Base-by-base conservation (phyloP, 1,140 invertebrate genomes). In the Hesperophylax magnus region DNA sequence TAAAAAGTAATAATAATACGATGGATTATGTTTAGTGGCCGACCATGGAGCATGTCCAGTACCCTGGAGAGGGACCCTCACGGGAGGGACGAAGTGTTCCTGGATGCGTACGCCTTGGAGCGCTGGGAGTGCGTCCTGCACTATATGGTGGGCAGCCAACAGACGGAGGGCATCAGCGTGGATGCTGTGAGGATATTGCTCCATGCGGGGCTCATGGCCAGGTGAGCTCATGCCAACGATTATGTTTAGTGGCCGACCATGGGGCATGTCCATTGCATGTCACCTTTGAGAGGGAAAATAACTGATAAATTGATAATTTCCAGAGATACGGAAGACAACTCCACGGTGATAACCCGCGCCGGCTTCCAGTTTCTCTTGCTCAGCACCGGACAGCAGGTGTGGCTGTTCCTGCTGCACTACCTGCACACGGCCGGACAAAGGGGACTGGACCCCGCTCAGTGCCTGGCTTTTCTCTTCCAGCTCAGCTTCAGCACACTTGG, bases 361-460 rank as follows among this genome's bases (percentile, higher is more conserved):
- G 97, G 97, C 4, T 98, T 98, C 90, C 98, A 99, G 88, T 99
- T 99, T 90, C 90, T 99, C 20, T 89, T 99, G 17, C 91, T 99
- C 84, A 97, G 98, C 86, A 97, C 96, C 9, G 93, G 95, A 53
- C 94, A 96, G 56, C 97, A 98, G 92, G 94, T 99, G 86, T 99
- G 98, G 98, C 96, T 97, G 87, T 99, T 99, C 89, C 95, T 99
- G 86, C 92, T 98, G 3, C 97, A 99, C 86, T 99, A 99, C 89
- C 90, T 99, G 78, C 96, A 98, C 84, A 98, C 97, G 14, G 95
- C 97, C 15, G 95, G 97, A 88, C 92, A 94, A 83, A 91, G 96
- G 84, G 96, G 94, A 15, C 90, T 98, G 69, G 94, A 96, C 87
- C 91, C 98, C 7, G 96, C 96, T 0, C 97, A 98, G 86, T 99